Percentiles rank a stretch among this genome's conserved stretches.
These are phyloP conservation scores for Paratrypauchen microcephalus DNA, from an alignment of 2,797 vertebrate species.

Conservation along the genomic window DNA sequence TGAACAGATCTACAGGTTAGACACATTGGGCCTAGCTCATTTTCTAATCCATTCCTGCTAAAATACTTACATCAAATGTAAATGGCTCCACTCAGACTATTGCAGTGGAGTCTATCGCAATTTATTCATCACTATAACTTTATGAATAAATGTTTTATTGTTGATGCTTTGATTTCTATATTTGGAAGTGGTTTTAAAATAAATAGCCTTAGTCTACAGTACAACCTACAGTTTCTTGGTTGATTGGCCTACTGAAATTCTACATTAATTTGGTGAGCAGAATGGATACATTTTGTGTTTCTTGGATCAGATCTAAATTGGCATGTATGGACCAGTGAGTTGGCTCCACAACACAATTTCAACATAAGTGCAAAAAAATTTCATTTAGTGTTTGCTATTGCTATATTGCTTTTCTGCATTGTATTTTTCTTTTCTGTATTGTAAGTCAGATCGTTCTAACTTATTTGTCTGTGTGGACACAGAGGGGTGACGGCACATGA, in stretches of 20 bases:
- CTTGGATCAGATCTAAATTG: too few species aligned
- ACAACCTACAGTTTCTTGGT: too few species aligned
- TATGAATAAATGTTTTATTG: not conserved
- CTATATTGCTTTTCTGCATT: too few species aligned
- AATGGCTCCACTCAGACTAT: not conserved
- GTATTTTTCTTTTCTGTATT: too few species aligned
- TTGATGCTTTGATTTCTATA: not conserved
- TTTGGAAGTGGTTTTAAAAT: not conserved
- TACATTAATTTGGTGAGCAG: not conserved
- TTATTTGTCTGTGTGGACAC: too few species aligned
- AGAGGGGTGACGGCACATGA: too few species aligned
- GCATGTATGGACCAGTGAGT: too few species aligned
- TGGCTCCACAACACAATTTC: too few species aligned
- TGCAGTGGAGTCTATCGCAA: not conserved
- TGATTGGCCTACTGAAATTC: not conserved
- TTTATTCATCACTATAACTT: not conserved
- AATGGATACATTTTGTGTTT: not conserved
- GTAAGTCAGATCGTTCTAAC: too few species aligned
- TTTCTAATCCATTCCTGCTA: not conserved
- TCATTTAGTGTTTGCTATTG: too few species aligned
- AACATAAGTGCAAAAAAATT: too few species aligned
- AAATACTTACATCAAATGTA: not conserved
- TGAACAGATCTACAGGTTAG: constrained; percentile 6
- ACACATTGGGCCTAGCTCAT: not conserved
- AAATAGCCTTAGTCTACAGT: too few species aligned